Evolutionary conservation across 2,797 vertebrate genomes (phyloP).

Genomic region (Holocentrus rufus): DNA sequence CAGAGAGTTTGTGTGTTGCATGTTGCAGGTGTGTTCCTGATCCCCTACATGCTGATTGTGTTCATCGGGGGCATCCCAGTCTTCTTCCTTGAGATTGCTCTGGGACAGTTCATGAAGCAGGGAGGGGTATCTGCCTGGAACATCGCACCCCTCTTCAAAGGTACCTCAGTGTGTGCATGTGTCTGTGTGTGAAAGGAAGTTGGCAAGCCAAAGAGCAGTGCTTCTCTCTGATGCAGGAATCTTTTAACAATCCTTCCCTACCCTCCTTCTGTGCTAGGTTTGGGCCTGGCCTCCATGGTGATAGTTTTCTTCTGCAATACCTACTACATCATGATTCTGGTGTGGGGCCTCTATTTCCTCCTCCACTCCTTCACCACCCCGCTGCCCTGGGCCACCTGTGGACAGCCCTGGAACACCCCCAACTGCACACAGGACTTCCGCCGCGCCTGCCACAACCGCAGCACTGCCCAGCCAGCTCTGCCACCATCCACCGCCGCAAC

Average conservation of each 20-base stretch:
- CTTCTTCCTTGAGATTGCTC: conserved; percentile 92
- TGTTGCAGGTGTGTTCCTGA: conserved; percentile 89
- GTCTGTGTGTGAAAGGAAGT: too few species aligned
- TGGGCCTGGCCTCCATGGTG: conserved; percentile 88
- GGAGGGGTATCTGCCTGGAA: conserved; percentile 93
- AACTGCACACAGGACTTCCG: conserved; percentile 87
- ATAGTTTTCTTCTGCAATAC: conserved; percentile 91
- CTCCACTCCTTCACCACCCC: conserved; percentile 86
- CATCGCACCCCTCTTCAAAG: conserved; percentile 93
- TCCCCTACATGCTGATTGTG: conserved; percentile 90
- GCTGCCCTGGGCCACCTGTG: conserved; percentile 87
- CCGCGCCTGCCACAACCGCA: conserved; percentile 79
- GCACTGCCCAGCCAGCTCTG: conserved; percentile 48
- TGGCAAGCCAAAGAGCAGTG: not conserved
- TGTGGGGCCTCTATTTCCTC: conserved; percentile 88
- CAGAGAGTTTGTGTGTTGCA: conserved; percentile 22
- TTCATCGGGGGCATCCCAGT: conserved; percentile 92
- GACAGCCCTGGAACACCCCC: conserved; percentile 85
- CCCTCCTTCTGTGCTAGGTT: conserved; percentile 70
- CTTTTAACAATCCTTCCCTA: not conserved
- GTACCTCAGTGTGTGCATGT: conserved; percentile 62
- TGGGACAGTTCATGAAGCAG: conserved; percentile 95
- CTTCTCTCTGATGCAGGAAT: too few species aligned
- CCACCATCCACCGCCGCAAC: conserved; percentile 51
- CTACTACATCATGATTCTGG: conserved; percentile 89